These are phyloP conservation scores for Melitaea athalia DNA, from an alignment of 2,888 invertebrate species.

Conservation along the genomic window DNA sequence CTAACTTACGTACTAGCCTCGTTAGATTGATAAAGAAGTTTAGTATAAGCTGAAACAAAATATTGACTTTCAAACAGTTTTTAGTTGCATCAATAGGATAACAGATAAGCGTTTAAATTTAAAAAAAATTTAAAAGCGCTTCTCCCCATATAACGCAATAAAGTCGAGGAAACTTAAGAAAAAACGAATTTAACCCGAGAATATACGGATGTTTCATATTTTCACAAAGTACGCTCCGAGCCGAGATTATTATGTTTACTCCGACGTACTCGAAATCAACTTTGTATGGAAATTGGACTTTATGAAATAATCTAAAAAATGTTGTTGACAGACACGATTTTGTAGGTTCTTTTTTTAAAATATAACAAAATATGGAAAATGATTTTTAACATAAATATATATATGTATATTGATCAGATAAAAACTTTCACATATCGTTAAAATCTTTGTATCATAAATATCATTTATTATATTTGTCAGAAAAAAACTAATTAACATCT, in stretches of 20 bases:
- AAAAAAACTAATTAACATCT: too few species aligned
- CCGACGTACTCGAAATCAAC: slow-evolving; percentile 35
- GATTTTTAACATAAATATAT: background rate
- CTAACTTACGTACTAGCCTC: too few species aligned
- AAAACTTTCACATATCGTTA: too few species aligned
- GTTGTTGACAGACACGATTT: slow-evolving; percentile 25
- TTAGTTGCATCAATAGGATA: slow-evolving; percentile 8
- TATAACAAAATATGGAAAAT: background rate
- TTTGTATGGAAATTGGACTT: slow-evolving; percentile 39
- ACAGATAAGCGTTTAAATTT: slow-evolving; percentile 48
- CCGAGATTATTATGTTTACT: slow-evolving; percentile 45
- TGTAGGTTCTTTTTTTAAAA: slow-evolving; percentile 11
- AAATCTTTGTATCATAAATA: too few species aligned
- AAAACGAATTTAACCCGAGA: slow-evolving; percentile 49
- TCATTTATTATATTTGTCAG: too few species aligned
- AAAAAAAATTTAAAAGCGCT: slow-evolving; percentile 51
- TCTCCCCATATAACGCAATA: slow-evolving; percentile 57
- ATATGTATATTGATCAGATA: too few species aligned
- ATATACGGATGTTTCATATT: slow-evolving; percentile 46
- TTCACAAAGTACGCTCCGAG: slow-evolving; percentile 40
- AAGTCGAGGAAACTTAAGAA: slow-evolving; percentile 52
- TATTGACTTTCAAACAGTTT: background rate
- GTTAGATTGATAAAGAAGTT: too few species aligned
- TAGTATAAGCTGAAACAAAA: background rate
- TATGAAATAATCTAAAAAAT: slow-evolving; percentile 34